Conservation (phyloP, 1,140 invertebrate species). For the Pectinophora gossypiella region DNA sequence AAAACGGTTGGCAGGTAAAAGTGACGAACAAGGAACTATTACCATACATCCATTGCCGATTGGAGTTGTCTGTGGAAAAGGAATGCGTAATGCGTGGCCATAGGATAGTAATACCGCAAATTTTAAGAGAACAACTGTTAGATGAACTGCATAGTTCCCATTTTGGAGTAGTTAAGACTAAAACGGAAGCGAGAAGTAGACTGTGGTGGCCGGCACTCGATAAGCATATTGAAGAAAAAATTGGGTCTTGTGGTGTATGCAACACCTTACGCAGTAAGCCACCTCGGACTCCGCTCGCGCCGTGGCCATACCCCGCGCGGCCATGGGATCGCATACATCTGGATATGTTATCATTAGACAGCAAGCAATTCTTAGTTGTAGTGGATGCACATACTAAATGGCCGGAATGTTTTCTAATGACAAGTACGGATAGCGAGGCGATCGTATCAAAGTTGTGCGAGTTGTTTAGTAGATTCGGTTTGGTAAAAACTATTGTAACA, state of each 20-base stretch:
- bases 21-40: not conserved
- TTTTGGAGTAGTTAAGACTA: not conserved
- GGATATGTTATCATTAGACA: not conserved
- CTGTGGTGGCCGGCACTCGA: constrained; percentile 17
- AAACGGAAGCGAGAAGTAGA: not conserved
- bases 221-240: constrained; percentile 22
- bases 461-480: constrained; percentile 1
- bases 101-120: not conserved
- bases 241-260: not conserved
- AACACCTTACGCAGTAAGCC: not conserved
- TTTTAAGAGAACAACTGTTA: not conserved
- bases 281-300: not conserved
- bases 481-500: not conserved
- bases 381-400: constrained; percentile 3
- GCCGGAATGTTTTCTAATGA: constrained; percentile 2
- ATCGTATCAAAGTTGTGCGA: not conserved
- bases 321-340: not conserved
- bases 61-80: not conserved
- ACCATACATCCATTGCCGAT: not conserved
- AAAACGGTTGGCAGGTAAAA: not conserved
- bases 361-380: not conserved
- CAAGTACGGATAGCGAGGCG: not conserved
- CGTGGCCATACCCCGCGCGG: constrained; percentile 1
- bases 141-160: not conserved
- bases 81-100: not conserved